A percentile compares a stretch with the other conserved stretches of the same genome.
phyloP scores from a whole-genome alignment of 1,140 invertebrate genomes.

The Lepidostoma basale region DNA sequence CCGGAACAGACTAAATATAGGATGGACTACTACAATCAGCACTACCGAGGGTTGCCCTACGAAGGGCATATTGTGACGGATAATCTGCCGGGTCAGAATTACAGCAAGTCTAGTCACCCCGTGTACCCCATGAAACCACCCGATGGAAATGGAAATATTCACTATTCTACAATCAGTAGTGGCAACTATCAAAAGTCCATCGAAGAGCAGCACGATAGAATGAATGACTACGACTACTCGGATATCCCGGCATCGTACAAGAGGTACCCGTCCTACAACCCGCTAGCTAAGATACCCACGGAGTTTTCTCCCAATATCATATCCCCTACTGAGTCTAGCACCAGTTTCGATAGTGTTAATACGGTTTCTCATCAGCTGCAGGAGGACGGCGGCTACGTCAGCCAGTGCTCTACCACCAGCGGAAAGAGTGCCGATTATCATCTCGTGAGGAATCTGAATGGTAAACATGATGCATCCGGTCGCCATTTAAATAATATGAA shows the following conservation, averaged over 20 bases:
- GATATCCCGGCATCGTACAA: constrained; percentile 53
- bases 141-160: constrained; percentile 15
- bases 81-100: constrained; percentile 14
- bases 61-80: constrained; percentile 17
- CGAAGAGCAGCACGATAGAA: constrained; percentile 28
- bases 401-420: constrained; percentile 57
- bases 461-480: not conserved
- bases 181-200: constrained; percentile 29
- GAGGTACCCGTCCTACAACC: constrained; percentile 46
- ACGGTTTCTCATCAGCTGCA: constrained; percentile 49
- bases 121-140: constrained; percentile 33
- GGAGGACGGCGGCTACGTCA: constrained; percentile 60
- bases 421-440: constrained; percentile 53
- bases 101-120: constrained; percentile 12
- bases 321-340: constrained; percentile 56
- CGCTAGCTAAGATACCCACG: constrained; percentile 50
- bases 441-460: not conserved
- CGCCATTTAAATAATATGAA: not conserved
- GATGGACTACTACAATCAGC: constrained; percentile 33
- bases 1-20: constrained; percentile 25
- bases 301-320: constrained; percentile 58
- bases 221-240: constrained; percentile 30
- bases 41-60: constrained; percentile 26
- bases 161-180: constrained; percentile 9
- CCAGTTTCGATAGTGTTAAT: constrained; percentile 54